Base-by-base conservation (phyloP, 2,797 vertebrate species). In the Trachurus trachurus region DNA sequence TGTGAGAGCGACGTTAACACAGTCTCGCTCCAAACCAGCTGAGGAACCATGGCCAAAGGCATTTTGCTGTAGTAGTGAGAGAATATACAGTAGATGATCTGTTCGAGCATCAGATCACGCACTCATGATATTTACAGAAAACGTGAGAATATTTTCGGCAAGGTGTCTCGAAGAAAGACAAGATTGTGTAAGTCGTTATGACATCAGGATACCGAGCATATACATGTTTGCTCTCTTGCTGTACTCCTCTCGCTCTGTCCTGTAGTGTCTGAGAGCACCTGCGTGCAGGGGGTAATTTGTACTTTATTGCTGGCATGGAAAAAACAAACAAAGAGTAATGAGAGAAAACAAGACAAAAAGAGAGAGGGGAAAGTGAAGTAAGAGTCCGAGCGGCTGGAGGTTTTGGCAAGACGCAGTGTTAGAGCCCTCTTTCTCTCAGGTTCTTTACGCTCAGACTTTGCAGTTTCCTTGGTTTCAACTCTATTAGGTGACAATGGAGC, bases 401-500 rank as follows among this genome's bases (percentile, higher is more conserved):
- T 83, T 85, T 87, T 93, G 91, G 90, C 89, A 84, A 82, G 74
- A 69, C 5, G 45, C 52, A 78, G 74, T 69, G 54, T 85, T 83
- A 66, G 66, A 78, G 71, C 80, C 71, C 74, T 57, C 29, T 87
- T 84, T 89, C 79, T 87, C 62, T 82, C 34, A 40, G 63, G 57
- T 71, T 83, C 71, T 82, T 77, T 75, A 66, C 81, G 76, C 63
- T 66, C 79, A 87, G 81, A 88, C 81, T 83, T 80, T 80, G 76
- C 89, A 80, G 87, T 92, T 16, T 90, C 90, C 89, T 86, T 90
- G 91, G 89, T 91, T 94, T 92, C 91, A 88, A 84, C 90, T 94
- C 87, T 74, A 92, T 93, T 92, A 90, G 84, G 82, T 90, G 86
- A 94, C 93, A 94, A 93, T 85, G 71, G 66, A 78, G 88, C 81